Evolutionary conservation across 1,140 invertebrate genomes (phyloP).

Genomic region (Drepana arcuata): DNA sequence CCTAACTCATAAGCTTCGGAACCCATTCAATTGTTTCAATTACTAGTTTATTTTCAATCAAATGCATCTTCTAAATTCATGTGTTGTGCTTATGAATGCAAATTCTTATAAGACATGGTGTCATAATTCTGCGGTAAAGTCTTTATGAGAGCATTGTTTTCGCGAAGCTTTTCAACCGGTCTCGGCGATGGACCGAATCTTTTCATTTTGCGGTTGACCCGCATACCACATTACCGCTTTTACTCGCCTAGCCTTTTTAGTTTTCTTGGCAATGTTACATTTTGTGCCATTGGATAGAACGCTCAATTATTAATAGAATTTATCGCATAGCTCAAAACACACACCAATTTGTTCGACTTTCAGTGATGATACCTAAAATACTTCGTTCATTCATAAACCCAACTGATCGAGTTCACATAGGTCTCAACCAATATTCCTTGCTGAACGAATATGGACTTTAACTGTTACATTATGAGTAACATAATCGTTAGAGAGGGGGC

Average conservation of each 20-base stretch:
- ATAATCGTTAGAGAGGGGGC: constrained; percentile 24
- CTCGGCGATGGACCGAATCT: constrained; percentile 33
- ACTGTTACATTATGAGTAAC: constrained; percentile 20
- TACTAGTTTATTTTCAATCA: too few species aligned
- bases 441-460: constrained; percentile 44
- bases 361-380: constrained; percentile 65
- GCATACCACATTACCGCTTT: constrained; percentile 47
- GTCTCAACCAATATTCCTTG: constrained; percentile 32
- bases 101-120: constrained; percentile 13
- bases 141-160: constrained; percentile 65
- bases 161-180: constrained; percentile 33
- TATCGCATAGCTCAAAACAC: too few species aligned
- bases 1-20: too few species aligned
- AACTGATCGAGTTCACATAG: constrained; percentile 31
- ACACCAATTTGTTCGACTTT: constrained; percentile 44
- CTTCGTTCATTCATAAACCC: constrained; percentile 66
- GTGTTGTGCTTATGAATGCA: neutral
- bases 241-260: constrained; percentile 35
- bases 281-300: too few species aligned
- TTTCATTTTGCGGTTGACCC: constrained; percentile 61
- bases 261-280: constrained; percentile 11
- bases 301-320: neutral
- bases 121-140: constrained; percentile 57
- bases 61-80: neutral
- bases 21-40: too few species aligned